phyloP scores from a whole-genome alignment of 2,888 invertebrate species.

The Toxonevra muliebris region DNA sequence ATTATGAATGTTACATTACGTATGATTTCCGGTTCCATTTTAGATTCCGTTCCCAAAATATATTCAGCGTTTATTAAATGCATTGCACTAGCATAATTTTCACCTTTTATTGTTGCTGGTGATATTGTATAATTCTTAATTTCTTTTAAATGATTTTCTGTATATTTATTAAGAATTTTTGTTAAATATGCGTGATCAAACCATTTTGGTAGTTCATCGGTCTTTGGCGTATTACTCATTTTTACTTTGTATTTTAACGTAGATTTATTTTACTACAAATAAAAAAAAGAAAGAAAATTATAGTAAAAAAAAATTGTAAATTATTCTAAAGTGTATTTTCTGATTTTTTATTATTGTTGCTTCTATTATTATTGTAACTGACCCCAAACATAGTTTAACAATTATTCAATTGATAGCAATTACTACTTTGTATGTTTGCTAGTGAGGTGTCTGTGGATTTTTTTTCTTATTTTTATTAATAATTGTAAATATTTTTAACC shows the following conservation, averaged over 20 bases:
- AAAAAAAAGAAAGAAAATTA: too few species aligned
- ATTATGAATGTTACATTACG: conserved; percentile 46
- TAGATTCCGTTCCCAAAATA: conserved; percentile 23
- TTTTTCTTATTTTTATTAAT: too few species aligned
- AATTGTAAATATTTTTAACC: too few species aligned
- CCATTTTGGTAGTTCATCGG: conserved; percentile 39
- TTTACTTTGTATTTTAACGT: conserved; percentile 7
- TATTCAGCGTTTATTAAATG: conserved; percentile 46
- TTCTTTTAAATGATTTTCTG: conserved; percentile 33
- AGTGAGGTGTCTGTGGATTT: too few species aligned
- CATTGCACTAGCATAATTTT: conserved; percentile 53
- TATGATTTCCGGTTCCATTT: conserved; percentile 24
- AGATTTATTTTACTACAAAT: not conserved
- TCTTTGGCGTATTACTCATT: conserved; percentile 25
- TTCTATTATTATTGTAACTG: too few species aligned
- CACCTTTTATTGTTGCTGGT: conserved; percentile 52
- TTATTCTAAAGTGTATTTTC: too few species aligned
- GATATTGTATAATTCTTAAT: conserved; percentile 42
- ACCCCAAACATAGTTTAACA: too few species aligned
- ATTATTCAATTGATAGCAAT: too few species aligned
- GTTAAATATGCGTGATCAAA: conserved; percentile 44
- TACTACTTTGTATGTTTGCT: too few species aligned
- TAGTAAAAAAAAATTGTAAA: too few species aligned
- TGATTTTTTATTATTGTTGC: too few species aligned
- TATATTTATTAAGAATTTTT: conserved; percentile 46